phyloP scores from a whole-genome alignment of 2,888 invertebrate species.

The Clistopyga incitator region DNA sequence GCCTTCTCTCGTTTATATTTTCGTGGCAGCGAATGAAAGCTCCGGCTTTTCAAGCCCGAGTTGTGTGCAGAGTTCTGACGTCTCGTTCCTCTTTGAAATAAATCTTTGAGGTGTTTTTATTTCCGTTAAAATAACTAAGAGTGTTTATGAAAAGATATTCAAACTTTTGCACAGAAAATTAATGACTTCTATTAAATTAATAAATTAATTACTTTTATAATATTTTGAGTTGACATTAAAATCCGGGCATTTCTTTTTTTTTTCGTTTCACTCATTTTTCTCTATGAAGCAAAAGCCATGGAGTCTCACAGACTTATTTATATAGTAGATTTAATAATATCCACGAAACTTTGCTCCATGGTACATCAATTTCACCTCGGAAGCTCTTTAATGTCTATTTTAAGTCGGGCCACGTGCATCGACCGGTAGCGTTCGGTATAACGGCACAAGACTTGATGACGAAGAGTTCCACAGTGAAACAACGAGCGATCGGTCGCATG shows the following conservation, averaged over 20 bases:
- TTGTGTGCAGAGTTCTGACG: background rate
- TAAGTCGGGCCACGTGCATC: conserved; percentile 62
- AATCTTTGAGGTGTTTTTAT: too few relatives aligned
- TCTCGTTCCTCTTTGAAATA: too few relatives aligned
- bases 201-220: too few relatives aligned
- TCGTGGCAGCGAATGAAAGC: background rate
- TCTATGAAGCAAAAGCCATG: too few relatives aligned
- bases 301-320: too few relatives aligned
- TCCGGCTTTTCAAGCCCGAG: background rate
- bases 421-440: conserved; percentile 15
- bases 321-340: background rate
- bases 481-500: conserved; percentile 4
- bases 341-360: background rate
- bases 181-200: too few relatives aligned
- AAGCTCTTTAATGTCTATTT: conserved; percentile 71
- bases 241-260: too few relatives aligned
- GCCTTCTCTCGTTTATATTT: conserved; percentile 1
- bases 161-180: too few relatives aligned
- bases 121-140: too few relatives aligned
- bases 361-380: conserved; percentile 25
- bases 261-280: too few relatives aligned
- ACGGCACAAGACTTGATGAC: conserved; percentile 30
- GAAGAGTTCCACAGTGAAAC: conserved; percentile 3
- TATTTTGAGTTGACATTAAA: too few relatives aligned
- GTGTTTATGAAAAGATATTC: too few relatives aligned